A percentile compares a stretch with the other conserved stretches of the same genome.
Conservation (phyloP, 2,113 vertebrate species). For the Hippocampus zosterae region DNA sequence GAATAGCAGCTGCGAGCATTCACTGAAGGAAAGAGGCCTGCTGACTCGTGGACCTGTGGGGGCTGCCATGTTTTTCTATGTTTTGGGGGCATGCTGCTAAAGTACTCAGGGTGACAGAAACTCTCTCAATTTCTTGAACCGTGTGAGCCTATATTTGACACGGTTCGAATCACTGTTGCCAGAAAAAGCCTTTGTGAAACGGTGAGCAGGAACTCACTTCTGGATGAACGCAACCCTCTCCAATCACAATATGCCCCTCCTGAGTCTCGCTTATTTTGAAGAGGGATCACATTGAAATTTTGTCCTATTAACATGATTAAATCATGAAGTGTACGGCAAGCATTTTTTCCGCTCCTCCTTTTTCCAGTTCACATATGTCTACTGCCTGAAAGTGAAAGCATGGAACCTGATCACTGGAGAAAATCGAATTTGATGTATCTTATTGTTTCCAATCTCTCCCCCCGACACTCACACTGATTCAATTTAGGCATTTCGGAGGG, state of each 20-base stretch:
- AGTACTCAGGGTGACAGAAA: constrained; percentile 60
- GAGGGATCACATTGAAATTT: constrained; percentile 54
- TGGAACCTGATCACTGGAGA: constrained; percentile 34
- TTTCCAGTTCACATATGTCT: constrained; percentile 22
- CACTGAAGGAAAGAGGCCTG: constrained; percentile 59
- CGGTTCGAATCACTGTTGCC: constrained; percentile 35
- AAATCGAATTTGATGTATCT: constrained; percentile 51
- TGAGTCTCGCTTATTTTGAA: constrained; percentile 54
- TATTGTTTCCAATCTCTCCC: constrained; percentile 39
- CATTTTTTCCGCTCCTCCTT: constrained; percentile 10
- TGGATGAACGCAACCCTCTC: constrained; percentile 63
- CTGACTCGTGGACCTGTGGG: constrained; percentile 69
- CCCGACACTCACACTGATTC: constrained; percentile 39
- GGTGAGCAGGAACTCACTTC: constrained; percentile 38
- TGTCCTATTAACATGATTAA: constrained; percentile 58
- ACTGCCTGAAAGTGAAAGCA: constrained; percentile 25
- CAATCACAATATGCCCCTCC: constrained; percentile 67
- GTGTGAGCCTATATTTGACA: constrained; percentile 41
- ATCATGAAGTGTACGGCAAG: constrained; percentile 37
- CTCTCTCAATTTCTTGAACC: constrained; percentile 31
- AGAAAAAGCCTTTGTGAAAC: constrained; percentile 55
- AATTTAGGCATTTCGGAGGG: constrained; percentile 31
- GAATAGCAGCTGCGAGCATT: constrained; percentile 73
- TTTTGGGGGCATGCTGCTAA: constrained; percentile 57
- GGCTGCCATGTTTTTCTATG: constrained; percentile 58